Base-by-base conservation (phyloP, 1,140 invertebrate species). In the Drosophila oshimai region DNA sequence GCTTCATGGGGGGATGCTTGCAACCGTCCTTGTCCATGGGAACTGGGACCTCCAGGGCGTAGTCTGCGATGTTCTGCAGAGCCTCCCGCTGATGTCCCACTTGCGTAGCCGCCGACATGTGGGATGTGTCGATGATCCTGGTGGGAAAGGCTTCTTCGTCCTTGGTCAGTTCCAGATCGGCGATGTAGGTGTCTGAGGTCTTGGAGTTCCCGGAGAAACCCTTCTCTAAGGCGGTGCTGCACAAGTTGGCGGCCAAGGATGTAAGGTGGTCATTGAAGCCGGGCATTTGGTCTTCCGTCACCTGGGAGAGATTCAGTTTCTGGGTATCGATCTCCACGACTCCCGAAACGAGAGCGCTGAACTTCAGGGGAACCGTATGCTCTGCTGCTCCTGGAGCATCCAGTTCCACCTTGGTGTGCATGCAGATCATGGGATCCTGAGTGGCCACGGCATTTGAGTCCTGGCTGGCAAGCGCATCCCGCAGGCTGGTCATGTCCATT, bases 401-500 rank as follows among this genome's bases (percentile, higher is more conserved):
- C 12, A 76, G n/a, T 4, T 89, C 74, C 5, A 89, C 65, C 9
- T 62, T 64, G 0, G 87, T 81, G 10, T 78, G 46, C 46, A 89
- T 47, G 2, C 33, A 70, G 10, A 89, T 39, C 49, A 84, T 65
- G 0, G 86, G 29, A 4, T 29, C 29, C 6, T 44, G 36, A 3
- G 41, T 9, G 20, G 0, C 4, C 1, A 5, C 6, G 0, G 28
- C 13, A 0, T 49, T 18, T 0, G 28, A 5, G 1, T 15, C 58
- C 31, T 28, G 22, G 10, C 24, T 42, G 0, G 37, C 6, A 0
- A 89, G 46, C 1, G 74, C 87, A 18, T 83, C 74, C 0, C 42
- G 54, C 4, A 89, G 65, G 50, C 72, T 89, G 0, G 81, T 83
- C 87, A 89, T 87, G 24, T 89, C 78, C 87, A 89, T 89, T 31